Evolutionary conservation across 2,797 vertebrate genomes (phyloP), one percentile per base, ranked within the genome.

Genomic region (Pelobates cultripes): DNA sequence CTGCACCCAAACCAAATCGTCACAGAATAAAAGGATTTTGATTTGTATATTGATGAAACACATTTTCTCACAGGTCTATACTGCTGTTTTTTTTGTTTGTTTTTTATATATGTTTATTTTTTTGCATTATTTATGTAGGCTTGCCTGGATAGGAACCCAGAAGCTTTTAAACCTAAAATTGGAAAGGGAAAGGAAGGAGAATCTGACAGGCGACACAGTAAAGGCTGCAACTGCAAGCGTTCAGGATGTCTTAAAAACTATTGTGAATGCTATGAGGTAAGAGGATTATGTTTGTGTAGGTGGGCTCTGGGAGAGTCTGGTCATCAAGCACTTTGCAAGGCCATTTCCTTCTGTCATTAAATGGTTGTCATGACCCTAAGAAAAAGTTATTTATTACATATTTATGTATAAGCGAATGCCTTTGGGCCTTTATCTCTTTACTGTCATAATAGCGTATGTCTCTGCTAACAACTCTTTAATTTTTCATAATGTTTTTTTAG

Each of bases 191-290:
- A 99, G 85, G 95, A 99, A 85, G 98, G 98, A 0, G 98, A 99
- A 88, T 97, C 97, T 0, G 98, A 99, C 85, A 93, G 97, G 10
- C 93, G 98, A 63, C 98, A 99, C 91, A 99, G 97, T 90, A 99
- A 99, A 91, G 97, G 98, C 9, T 99, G 97, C 87, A 99, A 99
- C 87, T 99, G 98, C 90, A 99, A 99, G 81, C 95, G 98, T 4
- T 99, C 98, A 0, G 98, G 98, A 75, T 99, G 98, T 87, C 93
- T 99, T 87, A 99, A 99, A 90, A 99, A 99, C 92, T 99, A 99
- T 92, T 99, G 98, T 78, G 98, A 99, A 89, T 99, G 98, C 89
- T 99, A 99, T 1, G 97, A 99, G 96, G 97, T 98, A 88, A 3
- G 90, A 3, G 90, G 57, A 7, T 57, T 10, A 10, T 10, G 28